phyloP scores from a whole-genome alignment of 2,113 vertebrate genomes.

The Elephantulus edwardii region DNA sequence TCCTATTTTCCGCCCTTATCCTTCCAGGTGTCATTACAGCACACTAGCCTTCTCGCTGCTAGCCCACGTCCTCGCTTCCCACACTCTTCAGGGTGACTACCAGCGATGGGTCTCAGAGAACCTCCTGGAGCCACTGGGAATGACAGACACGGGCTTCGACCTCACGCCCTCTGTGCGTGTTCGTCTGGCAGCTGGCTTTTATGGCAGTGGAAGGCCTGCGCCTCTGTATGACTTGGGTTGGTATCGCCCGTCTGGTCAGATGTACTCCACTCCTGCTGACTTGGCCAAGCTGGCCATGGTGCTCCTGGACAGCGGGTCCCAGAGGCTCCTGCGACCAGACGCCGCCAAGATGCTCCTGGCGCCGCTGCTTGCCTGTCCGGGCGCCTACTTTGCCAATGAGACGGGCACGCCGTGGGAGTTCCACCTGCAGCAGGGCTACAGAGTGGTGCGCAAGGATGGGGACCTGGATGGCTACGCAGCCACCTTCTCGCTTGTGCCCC shows the following conservation, averaged over 20 bases:
- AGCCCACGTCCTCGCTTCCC: slow-evolving; percentile 89
- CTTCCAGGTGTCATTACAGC: slow-evolving; percentile 93
- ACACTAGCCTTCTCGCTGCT: slow-evolving; percentile 94
- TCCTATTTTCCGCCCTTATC: background rate
- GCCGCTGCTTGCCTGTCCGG: slow-evolving; percentile 87
- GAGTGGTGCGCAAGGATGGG: slow-evolving; percentile 91
- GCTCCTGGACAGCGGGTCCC: slow-evolving; percentile 86
- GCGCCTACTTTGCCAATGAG: slow-evolving; percentile 90
- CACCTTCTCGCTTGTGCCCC: slow-evolving; percentile 91
- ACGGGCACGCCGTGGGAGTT: slow-evolving; percentile 95
- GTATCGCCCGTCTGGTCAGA: slow-evolving; percentile 95
- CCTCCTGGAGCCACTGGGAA: slow-evolving; percentile 88
- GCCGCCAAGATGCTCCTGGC: slow-evolving; percentile 90
- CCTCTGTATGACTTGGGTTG: slow-evolving; percentile 94
- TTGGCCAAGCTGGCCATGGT: slow-evolving; percentile 91
- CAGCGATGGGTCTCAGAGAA: slow-evolving; percentile 91
- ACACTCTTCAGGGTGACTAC: slow-evolving; percentile 85
- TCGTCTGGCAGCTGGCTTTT: slow-evolving; percentile 91
- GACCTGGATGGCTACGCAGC: slow-evolving; percentile 93
- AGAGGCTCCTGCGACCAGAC: slow-evolving; percentile 84
- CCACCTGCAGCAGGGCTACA: slow-evolving; percentile 89
- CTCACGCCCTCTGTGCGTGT: slow-evolving; percentile 82
- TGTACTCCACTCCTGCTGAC: slow-evolving; percentile 93
- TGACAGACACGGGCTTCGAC: slow-evolving; percentile 92
- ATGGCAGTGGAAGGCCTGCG: slow-evolving; percentile 85